These are phyloP conservation scores for Hipparchia semele DNA, from an alignment of 2,888 invertebrate genomes.

Conservation along the genomic window DNA sequence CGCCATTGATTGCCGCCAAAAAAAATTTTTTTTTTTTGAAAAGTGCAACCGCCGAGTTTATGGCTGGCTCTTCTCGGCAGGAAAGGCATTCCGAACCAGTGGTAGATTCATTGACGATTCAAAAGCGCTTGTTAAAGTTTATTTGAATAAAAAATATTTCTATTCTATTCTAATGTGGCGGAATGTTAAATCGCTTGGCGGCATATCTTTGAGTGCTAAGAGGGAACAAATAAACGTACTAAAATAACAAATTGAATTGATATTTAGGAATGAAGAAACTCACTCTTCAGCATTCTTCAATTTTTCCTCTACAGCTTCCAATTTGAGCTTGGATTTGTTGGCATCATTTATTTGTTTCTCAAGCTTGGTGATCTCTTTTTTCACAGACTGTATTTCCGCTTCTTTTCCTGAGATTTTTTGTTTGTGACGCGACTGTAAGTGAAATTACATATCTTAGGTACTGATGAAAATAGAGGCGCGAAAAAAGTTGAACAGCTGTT, in stretches of 20 bases:
- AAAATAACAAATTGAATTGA: not conserved
- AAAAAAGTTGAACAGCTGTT: too few species aligned
- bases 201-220: not conserved
- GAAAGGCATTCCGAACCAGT: too few species aligned
- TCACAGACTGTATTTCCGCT: conserved; percentile 79
- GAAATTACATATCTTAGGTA: not conserved
- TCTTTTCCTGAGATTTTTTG: conserved; percentile 86
- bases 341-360: conserved; percentile 84
- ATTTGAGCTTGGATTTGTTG: conserved; percentile 81
- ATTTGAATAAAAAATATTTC: too few species aligned
- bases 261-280: conserved; percentile 44
- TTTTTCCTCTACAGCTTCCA: conserved; percentile 76
- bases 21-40: too few species aligned
- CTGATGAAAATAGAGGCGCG: too few species aligned
- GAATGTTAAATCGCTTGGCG: not conserved
- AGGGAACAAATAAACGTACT: not conserved
- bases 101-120: too few species aligned
- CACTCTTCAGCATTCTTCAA: conserved; percentile 73
- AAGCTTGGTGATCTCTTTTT: conserved; percentile 79
- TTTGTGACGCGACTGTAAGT: conserved; percentile 82
- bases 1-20: too few species aligned
- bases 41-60: too few species aligned
- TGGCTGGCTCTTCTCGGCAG: too few species aligned
- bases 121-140: too few species aligned
- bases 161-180: too few species aligned